Evolutionary conservation across 2,797 vertebrate species (phyloP).

Genomic region (Notolabrus celidotus): DNA sequence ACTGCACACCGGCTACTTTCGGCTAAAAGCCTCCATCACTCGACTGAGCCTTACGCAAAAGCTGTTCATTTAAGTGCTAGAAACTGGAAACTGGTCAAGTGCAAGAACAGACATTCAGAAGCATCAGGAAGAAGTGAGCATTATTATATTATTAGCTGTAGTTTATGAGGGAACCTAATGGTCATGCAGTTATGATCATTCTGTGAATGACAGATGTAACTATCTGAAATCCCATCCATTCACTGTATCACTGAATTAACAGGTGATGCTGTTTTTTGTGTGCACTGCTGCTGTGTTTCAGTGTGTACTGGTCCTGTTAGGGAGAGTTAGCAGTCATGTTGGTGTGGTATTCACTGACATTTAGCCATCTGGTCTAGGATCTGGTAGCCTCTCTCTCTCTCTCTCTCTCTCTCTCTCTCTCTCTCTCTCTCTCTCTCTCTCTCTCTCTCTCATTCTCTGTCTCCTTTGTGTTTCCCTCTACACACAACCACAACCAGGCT

Average conservation of each 20-base stretch:
- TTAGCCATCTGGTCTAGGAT: slow-evolving; percentile 79
- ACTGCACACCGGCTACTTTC: slow-evolving; percentile 19
- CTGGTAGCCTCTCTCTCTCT: slow-evolving; percentile 49
- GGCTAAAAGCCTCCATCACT: slow-evolving; percentile 15
- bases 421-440: neutral
- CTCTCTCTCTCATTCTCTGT: neutral
- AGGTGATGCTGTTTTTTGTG: slow-evolving; percentile 39
- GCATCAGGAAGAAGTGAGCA: too few relatives aligned
- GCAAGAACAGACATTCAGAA: too few relatives aligned
- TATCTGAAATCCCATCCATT: slow-evolving; percentile 22
- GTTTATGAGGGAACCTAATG: neutral
- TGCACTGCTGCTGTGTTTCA: slow-evolving; percentile 45
- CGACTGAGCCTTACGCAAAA: slow-evolving; percentile 11
- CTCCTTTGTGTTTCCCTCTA: too few relatives aligned
- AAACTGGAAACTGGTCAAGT: too few relatives aligned
- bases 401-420: slow-evolving; percentile 8
- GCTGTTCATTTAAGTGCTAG: neutral
- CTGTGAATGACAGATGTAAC: slow-evolving; percentile 3
- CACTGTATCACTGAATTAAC: slow-evolving; percentile 44
- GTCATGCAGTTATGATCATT: neutral
- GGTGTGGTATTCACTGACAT: slow-evolving; percentile 81
- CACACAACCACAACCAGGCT: slow-evolving; percentile 2
- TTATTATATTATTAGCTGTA: too few relatives aligned
- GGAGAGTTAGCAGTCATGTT: slow-evolving; percentile 62
- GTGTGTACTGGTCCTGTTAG: slow-evolving; percentile 44